These are phyloP conservation scores for Trachurus trachurus DNA, from an alignment of 2,797 vertebrate species.

Conservation along the genomic window DNA sequence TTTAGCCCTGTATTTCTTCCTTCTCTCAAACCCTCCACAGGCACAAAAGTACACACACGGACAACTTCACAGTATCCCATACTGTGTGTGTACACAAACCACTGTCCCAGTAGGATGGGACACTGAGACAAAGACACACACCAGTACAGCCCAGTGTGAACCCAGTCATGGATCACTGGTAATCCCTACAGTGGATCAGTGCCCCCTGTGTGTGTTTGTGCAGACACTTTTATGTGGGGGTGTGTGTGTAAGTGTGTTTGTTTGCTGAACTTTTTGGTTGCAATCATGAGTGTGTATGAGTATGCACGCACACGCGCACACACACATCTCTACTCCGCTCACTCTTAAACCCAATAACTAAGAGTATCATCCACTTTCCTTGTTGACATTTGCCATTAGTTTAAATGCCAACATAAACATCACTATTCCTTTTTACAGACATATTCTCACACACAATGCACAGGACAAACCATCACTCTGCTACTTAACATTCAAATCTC, in stretches of 20 bases:
- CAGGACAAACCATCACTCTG: constrained; percentile 37
- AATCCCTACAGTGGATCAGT: constrained; percentile 64
- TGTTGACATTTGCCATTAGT: constrained; percentile 69
- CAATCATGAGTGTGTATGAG: constrained; percentile 22
- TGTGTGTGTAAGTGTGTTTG: constrained; percentile 4
- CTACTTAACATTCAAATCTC: constrained; percentile 83
- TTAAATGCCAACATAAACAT: constrained; percentile 72
- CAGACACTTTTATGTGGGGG: neutral
- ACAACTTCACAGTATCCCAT: constrained; percentile 37
- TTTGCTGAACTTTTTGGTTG: constrained; percentile 40
- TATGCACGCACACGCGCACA: neutral
- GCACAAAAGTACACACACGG: constrained; percentile 23
- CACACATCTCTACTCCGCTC: constrained; percentile 6
- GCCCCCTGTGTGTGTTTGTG: constrained; percentile 32
- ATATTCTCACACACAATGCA: constrained; percentile 27
- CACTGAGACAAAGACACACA: constrained; percentile 60
- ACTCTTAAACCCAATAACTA: constrained; percentile 30
- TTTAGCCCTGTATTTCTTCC: constrained; percentile 30
- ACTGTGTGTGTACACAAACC: constrained; percentile 29
- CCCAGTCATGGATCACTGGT: constrained; percentile 66
- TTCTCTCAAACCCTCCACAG: constrained; percentile 19
- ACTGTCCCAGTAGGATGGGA: constrained; percentile 51
- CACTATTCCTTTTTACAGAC: constrained; percentile 61
- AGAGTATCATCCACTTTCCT: constrained; percentile 48
- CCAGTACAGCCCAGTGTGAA: constrained; percentile 66